Percentiles rank a stretch among this genome's conserved stretches.
Evolutionary conservation across 1,140 invertebrate genomes (phyloP).

Genomic region (Neuroterus valhalla): DNA sequence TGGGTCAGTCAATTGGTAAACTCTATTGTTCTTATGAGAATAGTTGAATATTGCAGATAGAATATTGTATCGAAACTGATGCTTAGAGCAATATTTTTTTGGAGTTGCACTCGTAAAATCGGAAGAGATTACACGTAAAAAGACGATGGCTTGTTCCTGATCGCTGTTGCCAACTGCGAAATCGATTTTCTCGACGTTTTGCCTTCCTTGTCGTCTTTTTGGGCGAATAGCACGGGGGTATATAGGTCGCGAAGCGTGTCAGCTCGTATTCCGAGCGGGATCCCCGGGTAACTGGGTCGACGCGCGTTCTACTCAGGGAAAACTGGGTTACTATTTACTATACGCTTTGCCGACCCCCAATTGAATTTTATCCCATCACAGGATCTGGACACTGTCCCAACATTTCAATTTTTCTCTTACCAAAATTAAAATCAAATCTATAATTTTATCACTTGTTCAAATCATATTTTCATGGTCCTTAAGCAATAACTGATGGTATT

Average conservation of each 20-base stretch:
- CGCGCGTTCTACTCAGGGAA: constrained; percentile 27
- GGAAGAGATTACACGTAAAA: neutral
- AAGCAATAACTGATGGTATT: too few species aligned
- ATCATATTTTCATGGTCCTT: too few species aligned
- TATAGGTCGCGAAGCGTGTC: constrained; percentile 23
- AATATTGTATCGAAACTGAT: neutral
- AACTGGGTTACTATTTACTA: constrained; percentile 29
- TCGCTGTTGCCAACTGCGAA: constrained; percentile 23
- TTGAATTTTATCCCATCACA: neutral
- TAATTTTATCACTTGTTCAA: too few species aligned
- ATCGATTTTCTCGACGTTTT: constrained; percentile 12
- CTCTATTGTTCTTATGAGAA: neutral
- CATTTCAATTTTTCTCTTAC: neutral
- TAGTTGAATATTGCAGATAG: neutral
- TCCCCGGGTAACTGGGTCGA: constrained; percentile 26
- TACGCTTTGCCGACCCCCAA: too few species aligned
- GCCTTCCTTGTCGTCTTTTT: constrained; percentile 16
- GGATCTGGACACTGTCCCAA: neutral
- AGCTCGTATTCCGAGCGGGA: constrained; percentile 20
- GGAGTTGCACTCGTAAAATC: neutral
- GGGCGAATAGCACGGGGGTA: constrained; percentile 22
- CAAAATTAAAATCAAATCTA: too few species aligned
- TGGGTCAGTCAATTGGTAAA: neutral
- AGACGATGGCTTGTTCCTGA: neutral
- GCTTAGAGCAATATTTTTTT: too few species aligned